Percentiles rank a stretch among this genome's conserved stretches.
phyloP scores from a whole-genome alignment of 2,888 invertebrate genomes.

The Ormyrus thymus region DNA sequence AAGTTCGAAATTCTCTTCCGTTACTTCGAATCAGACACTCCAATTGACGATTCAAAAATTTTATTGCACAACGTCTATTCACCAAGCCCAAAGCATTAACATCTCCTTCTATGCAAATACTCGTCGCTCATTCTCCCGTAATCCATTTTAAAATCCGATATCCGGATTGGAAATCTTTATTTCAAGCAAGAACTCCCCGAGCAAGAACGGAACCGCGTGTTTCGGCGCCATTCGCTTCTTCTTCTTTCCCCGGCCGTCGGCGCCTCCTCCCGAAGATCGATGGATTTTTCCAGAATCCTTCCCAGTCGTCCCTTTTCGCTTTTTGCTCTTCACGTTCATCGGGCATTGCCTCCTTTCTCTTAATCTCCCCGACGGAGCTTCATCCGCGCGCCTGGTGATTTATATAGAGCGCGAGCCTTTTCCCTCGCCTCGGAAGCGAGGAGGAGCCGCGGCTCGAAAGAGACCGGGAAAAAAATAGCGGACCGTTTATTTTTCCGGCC shows the following conservation, averaged over 20 bases:
- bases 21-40: no score
- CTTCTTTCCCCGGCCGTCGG: neutral
- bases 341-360: conserved; percentile 6
- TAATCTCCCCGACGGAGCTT: conserved; percentile 23
- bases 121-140: no score
- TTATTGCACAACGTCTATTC: no score
- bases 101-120: no score
- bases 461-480: neutral
- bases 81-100: no score
- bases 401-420: conserved; percentile 14
- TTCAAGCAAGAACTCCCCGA: no score
- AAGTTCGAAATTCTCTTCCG: no score
- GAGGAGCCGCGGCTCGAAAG: neutral
- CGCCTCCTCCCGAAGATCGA: conserved; percentile 18
- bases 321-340: neutral
- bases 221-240: neutral
- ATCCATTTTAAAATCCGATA: no score
- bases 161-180: no score
- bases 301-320: neutral
- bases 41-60: no score
- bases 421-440: neutral
- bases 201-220: neutral
- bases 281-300: conserved; percentile 25
- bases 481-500: conserved; percentile 21
- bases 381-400: conserved; percentile 25